phyloP scores from a whole-genome alignment of 2,113 vertebrate genomes.

The Rhea americana region DNA sequence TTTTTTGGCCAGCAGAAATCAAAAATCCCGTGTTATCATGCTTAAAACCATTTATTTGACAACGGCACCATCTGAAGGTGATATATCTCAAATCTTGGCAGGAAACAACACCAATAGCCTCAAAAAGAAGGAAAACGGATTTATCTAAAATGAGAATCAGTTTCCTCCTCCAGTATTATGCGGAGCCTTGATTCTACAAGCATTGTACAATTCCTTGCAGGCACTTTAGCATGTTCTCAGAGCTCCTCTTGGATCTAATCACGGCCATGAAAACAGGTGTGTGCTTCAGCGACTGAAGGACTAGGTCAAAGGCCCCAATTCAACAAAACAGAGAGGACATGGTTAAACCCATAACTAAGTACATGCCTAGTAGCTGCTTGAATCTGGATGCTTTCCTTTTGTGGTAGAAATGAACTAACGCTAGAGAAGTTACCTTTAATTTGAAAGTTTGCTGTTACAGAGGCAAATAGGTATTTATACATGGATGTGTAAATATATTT shows the following conservation, averaged over 20 bases:
- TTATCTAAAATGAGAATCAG: neutral
- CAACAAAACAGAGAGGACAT: slow-evolving; percentile 36
- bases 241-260: neutral
- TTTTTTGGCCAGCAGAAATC: slow-evolving; percentile 43
- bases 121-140: neutral
- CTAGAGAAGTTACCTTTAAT: slow-evolving; percentile 61
- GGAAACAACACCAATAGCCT: neutral
- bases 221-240: neutral
- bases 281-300: slow-evolving; percentile 43
- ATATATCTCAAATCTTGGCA: neutral
- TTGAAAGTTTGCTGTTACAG: slow-evolving; percentile 60
- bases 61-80: slow-evolving; percentile 17
- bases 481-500: slow-evolving; percentile 44
- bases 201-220: slow-evolving; percentile 11
- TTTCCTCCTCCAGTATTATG: neutral
- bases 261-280: neutral
- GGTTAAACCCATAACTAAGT: slow-evolving; percentile 61
- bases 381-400: slow-evolving; percentile 47
- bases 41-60: slow-evolving; percentile 42
- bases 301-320: slow-evolving; percentile 47
- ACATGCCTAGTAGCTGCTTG: slow-evolving; percentile 48
- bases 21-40: slow-evolving; percentile 28
- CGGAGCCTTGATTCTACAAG: neutral
- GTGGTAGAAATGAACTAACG: slow-evolving; percentile 3
- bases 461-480: slow-evolving; percentile 56